phyloP scores from a whole-genome alignment of 2,113 vertebrate genomes.

The Heterochromis multidens region DNA sequence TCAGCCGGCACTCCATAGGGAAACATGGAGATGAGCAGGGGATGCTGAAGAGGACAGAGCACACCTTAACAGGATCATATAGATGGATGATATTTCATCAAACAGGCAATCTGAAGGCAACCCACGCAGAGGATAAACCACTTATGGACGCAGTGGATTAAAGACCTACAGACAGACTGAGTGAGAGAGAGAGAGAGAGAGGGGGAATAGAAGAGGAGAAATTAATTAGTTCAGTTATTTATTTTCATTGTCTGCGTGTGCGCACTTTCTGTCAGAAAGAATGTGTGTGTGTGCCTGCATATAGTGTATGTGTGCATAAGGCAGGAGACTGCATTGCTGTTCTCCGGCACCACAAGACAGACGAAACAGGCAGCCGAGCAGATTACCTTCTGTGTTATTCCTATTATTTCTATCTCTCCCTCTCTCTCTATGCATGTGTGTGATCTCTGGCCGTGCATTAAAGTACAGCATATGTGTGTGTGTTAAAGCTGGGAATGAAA shows the following conservation, averaged over 20 bases:
- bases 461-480: background rate
- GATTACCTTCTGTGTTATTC: conserved; percentile 31
- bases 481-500: background rate
- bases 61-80: conserved; percentile 43
- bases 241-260: conserved; percentile 51
- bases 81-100: conserved; percentile 64
- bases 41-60: conserved; percentile 55
- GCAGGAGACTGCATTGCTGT: conserved; percentile 64
- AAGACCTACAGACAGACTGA: conserved; percentile 58
- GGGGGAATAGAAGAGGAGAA: conserved; percentile 28
- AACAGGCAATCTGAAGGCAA: conserved; percentile 49
- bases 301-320: conserved; percentile 14
- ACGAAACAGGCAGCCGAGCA: conserved; percentile 22
- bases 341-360: conserved; percentile 38
- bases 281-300: conserved; percentile 14
- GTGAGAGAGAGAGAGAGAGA: conserved; percentile 19
- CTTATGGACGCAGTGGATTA: conserved; percentile 76
- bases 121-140: conserved; percentile 67
- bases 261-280: conserved; percentile 46
- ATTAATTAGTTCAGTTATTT: conserved; percentile 61
- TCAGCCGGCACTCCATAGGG: conserved; percentile 61
- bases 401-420: conserved; percentile 9
- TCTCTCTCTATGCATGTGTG: conserved; percentile 18
- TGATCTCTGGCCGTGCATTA: background rate
- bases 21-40: conserved; percentile 60